phyloP scores from a whole-genome alignment of 2,888 invertebrate species.

The Elysia crispata region DNA sequence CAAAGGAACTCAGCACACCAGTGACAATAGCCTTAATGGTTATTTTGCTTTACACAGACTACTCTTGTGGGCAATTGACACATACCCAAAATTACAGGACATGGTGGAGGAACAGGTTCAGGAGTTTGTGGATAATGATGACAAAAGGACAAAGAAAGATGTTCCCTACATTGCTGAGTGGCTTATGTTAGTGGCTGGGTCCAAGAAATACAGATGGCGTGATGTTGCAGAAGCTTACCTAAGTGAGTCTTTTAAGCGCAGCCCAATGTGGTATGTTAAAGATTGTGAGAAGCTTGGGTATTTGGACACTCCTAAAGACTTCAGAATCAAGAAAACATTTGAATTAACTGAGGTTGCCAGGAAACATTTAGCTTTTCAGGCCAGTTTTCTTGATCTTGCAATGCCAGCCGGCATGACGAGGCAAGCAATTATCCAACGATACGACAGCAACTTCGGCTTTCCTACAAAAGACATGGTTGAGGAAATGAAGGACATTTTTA shows the following conservation, averaged over 20 bases:
- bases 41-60: constrained; percentile 69
- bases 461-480: constrained; percentile 67
- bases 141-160: constrained; percentile 62
- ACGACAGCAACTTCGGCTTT: constrained; percentile 67
- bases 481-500: constrained; percentile 65
- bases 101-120: constrained; percentile 58
- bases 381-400: constrained; percentile 67
- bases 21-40: constrained; percentile 69
- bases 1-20: constrained; percentile 71
- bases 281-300: constrained; percentile 67
- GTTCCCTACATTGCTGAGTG: constrained; percentile 72
- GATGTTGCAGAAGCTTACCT: constrained; percentile 67
- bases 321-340: constrained; percentile 62
- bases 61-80: constrained; percentile 68
- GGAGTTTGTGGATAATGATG: constrained; percentile 64
- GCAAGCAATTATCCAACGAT: constrained; percentile 62
- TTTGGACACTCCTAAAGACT: constrained; percentile 64
- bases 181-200: constrained; percentile 66
- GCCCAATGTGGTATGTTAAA: constrained; percentile 73
- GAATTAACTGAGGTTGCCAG: constrained; percentile 66
- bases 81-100: constrained; percentile 63
- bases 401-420: constrained; percentile 64
- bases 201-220: constrained; percentile 69
- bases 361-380: constrained; percentile 70
- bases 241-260: constrained; percentile 66